Conservation (phyloP, 2,113 vertebrate species). For the Craseonycteris thonglongyai region DNA sequence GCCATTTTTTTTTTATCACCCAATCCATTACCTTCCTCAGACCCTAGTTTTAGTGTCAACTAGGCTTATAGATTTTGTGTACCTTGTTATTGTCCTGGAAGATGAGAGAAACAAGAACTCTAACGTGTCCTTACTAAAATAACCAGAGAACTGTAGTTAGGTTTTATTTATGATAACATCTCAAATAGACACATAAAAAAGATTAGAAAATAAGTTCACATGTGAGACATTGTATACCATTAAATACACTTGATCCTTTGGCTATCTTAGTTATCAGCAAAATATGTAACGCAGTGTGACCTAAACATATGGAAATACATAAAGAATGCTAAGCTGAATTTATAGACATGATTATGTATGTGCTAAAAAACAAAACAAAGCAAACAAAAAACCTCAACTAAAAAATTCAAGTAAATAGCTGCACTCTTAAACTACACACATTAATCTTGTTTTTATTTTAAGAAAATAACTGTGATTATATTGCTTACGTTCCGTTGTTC, state of each 20-base stretch:
- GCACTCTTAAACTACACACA: neutral
- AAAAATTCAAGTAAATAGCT: neutral
- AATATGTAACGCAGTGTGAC: neutral
- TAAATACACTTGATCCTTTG: neutral
- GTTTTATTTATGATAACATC: neutral
- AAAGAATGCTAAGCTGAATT: no score
- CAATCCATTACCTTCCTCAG: neutral
- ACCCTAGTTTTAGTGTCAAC: neutral
- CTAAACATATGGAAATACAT: neutral
- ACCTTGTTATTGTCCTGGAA: neutral
- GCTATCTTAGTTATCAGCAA: neutral
- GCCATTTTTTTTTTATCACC: neutral
- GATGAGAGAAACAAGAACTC: neutral
- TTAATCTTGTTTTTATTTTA: neutral
- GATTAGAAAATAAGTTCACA: neutral
- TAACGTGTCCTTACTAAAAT: neutral
- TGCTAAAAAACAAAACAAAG: neutral
- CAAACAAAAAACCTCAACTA: neutral
- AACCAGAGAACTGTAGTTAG: neutral
- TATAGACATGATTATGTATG: neutral
- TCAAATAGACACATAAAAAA: neutral
- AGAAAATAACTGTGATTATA: neutral
- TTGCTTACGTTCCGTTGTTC: neutral
- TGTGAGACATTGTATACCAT: neutral
- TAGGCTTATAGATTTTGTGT: neutral